These are phyloP conservation scores for Hydra vulgaris DNA, from an alignment of 30 jellyfish, hydroid and myxozoan genomes.

Conservation along the genomic window DNA sequence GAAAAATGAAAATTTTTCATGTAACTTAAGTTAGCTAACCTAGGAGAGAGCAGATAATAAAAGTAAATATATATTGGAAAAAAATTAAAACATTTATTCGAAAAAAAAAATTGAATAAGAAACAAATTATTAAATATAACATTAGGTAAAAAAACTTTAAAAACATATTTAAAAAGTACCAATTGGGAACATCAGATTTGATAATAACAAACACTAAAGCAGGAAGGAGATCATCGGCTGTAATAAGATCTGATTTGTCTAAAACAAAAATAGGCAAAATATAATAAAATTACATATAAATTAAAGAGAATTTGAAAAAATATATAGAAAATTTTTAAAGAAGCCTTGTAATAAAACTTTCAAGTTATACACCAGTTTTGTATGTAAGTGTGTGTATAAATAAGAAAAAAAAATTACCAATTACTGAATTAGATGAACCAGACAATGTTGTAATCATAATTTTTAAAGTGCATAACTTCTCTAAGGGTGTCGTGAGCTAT, in stretches of 20 bases:
- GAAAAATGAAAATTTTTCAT: constrained; percentile 91
- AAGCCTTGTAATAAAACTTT: no score
- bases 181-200: constrained; percentile 90
- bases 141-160: no score
- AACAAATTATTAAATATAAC: neutral
- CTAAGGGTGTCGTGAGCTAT: constrained; percentile 88
- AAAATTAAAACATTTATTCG: neutral
- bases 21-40: constrained; percentile 84
- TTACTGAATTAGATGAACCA: constrained; percentile 18
- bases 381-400: no score
- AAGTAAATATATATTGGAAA: no score
- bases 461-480: constrained; percentile 70
- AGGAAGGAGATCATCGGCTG: constrained; percentile 88
- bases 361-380: no score
- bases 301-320: neutral
- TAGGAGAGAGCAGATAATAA: no score
- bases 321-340: no score
- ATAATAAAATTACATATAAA: no score
- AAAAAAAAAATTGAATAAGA: neutral
- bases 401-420: constrained; percentile 25
- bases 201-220: constrained; percentile 75
- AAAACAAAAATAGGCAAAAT: no score
- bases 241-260: constrained; percentile 42
- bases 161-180: constrained; percentile 70
- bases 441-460: constrained; percentile 64